Evolutionary conservation across 2,113 vertebrate species (phyloP), one percentile per base, ranked within the genome.

Genomic region (Chaetodon auriga): DNA sequence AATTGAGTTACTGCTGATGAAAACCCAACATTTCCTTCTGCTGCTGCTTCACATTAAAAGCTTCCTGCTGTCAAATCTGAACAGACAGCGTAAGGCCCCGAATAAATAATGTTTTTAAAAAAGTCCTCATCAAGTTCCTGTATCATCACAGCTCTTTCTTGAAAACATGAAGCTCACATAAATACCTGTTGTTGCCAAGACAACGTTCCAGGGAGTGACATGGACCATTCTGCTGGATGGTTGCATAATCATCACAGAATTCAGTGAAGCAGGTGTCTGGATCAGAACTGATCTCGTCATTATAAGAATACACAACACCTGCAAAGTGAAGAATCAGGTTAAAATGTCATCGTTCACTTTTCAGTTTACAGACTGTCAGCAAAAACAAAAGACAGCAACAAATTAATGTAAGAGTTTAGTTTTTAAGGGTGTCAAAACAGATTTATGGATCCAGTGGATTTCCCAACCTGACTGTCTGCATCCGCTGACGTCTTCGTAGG

Each of bases 171-270:
- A 12, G 21, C 3, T 12, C 23, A 15, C 55, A 16, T 30, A 58
- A 7, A 30, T 30, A 58, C 55, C 2, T 25, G 5, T 1, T 10
- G 13, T 15, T 30, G 23, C 30, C 30, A 30, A 2, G 3, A 30
- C 30, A 30, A 30, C 3, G 30, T 3, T 30, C 30, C 30, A 30
- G 1, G 30, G 30, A 30, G 30, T 3, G 2, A 30, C 30, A 30
- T 30, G 1, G 1, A 30, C 3, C 30, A 2, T 1, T 30, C 30
- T 1, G 30, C 13, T 23, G 1, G n/a, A 12, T 1, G 25, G 8
- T 25, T 8, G 13, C n/a, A 55, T 21, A 25, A 1, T 25, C 54
- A 55, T 15, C 1, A 8, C 55, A 58, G 12, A 6, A 0, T 12
- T 4, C 2, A 54, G 0, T 0, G n/a, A 11, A 12, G 23, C 55